Evolutionary conservation across 2,113 vertebrate species (phyloP).

Genomic region (Grus americana): DNA sequence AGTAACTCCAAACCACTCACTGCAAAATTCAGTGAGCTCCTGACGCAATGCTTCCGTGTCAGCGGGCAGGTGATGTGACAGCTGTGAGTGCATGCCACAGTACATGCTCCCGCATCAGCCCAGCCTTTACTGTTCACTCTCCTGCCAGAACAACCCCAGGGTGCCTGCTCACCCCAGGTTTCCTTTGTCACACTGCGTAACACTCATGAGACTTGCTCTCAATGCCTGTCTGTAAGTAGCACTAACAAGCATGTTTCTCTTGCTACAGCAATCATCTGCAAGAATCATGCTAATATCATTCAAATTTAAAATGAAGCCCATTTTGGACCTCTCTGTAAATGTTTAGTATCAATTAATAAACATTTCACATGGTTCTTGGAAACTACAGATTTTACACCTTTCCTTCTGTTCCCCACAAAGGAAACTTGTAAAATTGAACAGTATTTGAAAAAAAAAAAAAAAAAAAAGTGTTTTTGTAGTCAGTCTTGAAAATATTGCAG

Average conservation of each 20-base stretch:
- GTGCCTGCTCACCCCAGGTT: not conserved
- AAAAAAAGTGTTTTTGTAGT: not conserved
- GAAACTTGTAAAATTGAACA: not conserved
- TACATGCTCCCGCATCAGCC: not conserved
- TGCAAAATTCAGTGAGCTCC: not conserved
- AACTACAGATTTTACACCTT: not conserved
- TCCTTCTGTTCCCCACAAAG: not conserved
- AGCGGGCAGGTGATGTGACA: not conserved
- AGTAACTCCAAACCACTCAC: not conserved
- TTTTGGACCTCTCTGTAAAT: not conserved
- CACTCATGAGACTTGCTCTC: not conserved
- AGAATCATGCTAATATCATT: not conserved
- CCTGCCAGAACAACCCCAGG: not conserved
- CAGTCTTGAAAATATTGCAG: not conserved
- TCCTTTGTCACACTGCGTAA: not conserved
- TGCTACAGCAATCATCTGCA: not conserved
- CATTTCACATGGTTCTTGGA: not conserved
- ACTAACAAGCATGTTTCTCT: slow-evolving; percentile 50
- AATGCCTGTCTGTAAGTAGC: not conserved
- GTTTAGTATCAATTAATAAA: not conserved
- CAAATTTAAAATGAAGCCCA: not conserved
- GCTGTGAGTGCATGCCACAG: not conserved
- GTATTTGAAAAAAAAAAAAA: not conserved
- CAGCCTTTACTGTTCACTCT: not conserved
- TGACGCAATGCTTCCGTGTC: not conserved